Base-by-base conservation (phyloP, 37 sponge, comb jelly and placozoan species). In the Halichondria panicea region DNA sequence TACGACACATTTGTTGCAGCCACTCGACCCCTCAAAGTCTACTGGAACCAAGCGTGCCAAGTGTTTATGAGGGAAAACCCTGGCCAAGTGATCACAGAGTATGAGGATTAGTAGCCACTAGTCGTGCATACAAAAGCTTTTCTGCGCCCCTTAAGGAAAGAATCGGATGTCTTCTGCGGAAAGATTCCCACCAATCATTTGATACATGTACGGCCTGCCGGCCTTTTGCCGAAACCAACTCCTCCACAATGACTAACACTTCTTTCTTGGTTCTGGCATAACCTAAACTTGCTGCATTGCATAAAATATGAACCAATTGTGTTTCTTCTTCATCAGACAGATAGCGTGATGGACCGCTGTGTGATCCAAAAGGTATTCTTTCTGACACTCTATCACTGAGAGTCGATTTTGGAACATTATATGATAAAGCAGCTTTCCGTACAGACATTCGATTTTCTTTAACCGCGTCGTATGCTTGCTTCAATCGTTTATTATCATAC, bases 111-210 rank as follows among this genome's bases (percentile, higher is more conserved):
- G 27, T 41, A 43, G 76, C 76, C 8, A 18, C 35, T 21, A 46
- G 63, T 3, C 76, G 13, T 19, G 31, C 34, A 62, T 60, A 33
- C 18, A 25, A 25, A 40, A 75, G 76, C n/a, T 31, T 13, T 12
- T 75, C 76, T 3, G 56, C 33, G 3, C 19, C 19, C 38, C 73
- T 8, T 9, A 75, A 48, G 13, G 63, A 59, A 1, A 74, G 41
- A 15, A 59, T 8, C 2, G 61, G 75, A 25, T 75, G 76, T 40
- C 63, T 42, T 63, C 41, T 62, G 0, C 33, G 0, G 30, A 75
- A 75, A n/a, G 19, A 36, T 34, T 22, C 34, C 73, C 57, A 54
- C 73, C 73, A 72, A 36, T 15, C 52, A 18, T 15, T 15, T 48
- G 52, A 48, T 48, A 48, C 11, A 52, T 52, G 54, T 18, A 48